These are phyloP conservation scores for Temnothorax nylanderi DNA, from an alignment of 1,140 invertebrate species.

Conservation along the genomic window DNA sequence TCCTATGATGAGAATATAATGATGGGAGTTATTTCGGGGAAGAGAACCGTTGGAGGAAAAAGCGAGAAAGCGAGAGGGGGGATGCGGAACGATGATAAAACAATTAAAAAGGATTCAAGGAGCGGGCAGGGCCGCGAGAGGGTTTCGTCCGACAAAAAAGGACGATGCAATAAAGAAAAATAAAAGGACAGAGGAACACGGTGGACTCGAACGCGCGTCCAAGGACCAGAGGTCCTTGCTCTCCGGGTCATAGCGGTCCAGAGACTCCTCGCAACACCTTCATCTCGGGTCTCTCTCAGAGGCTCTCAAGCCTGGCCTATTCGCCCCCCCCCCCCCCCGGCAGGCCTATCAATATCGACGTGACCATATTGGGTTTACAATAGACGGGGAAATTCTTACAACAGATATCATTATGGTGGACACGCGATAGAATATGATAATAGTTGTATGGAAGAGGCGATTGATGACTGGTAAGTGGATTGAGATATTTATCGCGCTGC, in stretches of 20 bases:
- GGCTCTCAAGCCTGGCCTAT: constrained; percentile 72
- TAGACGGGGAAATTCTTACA: background rate
- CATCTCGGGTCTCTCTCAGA: constrained; percentile 64
- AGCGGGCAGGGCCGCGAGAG: constrained; percentile 64
- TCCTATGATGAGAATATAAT: constrained; percentile 66
- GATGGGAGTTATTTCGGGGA: constrained; percentile 74
- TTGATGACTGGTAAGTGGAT: background rate
- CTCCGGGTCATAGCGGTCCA: constrained; percentile 78
- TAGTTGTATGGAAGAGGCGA: background rate
- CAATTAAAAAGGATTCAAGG: constrained; percentile 80
- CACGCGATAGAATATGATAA: background rate
- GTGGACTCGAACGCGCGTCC: constrained; percentile 76
- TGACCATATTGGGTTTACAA: background rate
- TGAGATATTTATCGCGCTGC: background rate
- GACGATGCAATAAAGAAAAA: constrained; percentile 65
- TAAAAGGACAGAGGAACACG: constrained; percentile 65
- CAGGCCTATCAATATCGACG: constrained; percentile 14
- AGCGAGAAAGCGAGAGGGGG: constrained; percentile 53
- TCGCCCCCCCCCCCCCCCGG: background rate
- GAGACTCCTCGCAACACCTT: constrained; percentile 76
- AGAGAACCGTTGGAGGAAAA: constrained; percentile 51
- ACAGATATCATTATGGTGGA: constrained; percentile 1
- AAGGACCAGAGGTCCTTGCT: constrained; percentile 84
- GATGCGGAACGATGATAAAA: constrained; percentile 68
- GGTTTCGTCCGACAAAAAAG: constrained; percentile 62